Evolutionary conservation across 2,797 vertebrate species (phyloP).

Genomic region (Ispidina lecontei): DNA sequence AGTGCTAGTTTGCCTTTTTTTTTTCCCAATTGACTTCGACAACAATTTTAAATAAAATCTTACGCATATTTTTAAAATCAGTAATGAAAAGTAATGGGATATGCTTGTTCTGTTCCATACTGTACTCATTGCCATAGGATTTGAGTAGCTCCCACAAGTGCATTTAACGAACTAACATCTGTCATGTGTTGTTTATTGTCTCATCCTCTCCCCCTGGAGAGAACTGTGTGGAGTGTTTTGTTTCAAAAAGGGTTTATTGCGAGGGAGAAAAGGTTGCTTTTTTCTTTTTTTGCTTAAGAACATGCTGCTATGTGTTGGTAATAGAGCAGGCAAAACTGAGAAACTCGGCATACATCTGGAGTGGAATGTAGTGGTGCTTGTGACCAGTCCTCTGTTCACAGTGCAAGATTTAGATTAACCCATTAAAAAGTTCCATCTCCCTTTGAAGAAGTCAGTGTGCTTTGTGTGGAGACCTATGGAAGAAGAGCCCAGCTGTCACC

Average conservation of each 20-base stretch:
- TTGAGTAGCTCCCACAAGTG: not conserved
- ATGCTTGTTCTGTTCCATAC: not conserved
- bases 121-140: not conserved
- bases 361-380: not conserved
- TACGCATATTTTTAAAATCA: not conserved
- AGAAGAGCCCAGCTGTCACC: not conserved
- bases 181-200: not conserved
- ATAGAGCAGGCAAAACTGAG: not conserved
- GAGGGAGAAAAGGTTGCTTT: not conserved
- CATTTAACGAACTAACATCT: not conserved
- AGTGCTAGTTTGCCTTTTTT: no score
- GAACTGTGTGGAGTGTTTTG: not conserved
- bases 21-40: not conserved
- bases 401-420: not conserved
- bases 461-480: not conserved
- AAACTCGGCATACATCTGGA: not conserved
- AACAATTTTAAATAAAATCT: constrained; percentile 1
- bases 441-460: not conserved
- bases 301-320: not conserved
- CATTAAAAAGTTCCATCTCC: not conserved
- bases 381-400: not conserved
- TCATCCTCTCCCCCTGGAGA: not conserved
- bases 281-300: not conserved
- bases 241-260: not conserved
- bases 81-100: not conserved